These are phyloP conservation scores for Ladona fulva DNA, from an alignment of 1,140 invertebrate species.

Conservation along the genomic window DNA sequence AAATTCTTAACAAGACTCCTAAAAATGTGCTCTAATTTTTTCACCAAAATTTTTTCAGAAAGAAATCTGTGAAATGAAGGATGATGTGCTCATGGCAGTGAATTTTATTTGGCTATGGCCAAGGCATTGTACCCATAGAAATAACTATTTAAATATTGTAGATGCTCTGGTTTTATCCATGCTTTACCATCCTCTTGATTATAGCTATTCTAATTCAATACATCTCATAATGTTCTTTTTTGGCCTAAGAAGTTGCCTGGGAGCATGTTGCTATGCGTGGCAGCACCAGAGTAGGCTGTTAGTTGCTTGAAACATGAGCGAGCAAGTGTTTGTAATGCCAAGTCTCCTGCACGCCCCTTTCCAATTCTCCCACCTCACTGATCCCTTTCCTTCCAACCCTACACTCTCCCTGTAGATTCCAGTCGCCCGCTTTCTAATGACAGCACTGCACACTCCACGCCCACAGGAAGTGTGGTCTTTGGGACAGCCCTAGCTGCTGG, in stretches of 20 bases:
- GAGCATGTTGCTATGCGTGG: background rate
- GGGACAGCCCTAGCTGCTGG: background rate
- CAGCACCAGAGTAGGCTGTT: background rate
- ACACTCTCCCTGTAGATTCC: conserved; percentile 26
- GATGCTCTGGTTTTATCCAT: background rate
- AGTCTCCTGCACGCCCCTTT: conserved; percentile 1
- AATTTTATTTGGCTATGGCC: background rate
- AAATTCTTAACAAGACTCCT: too few relatives aligned
- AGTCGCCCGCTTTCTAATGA: conserved; percentile 28
- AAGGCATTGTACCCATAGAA: background rate
- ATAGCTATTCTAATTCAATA: background rate
- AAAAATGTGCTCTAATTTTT: too few relatives aligned
- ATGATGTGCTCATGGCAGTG: background rate
- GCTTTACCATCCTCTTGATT: background rate
- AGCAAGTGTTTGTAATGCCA: background rate
- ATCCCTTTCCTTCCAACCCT: background rate
- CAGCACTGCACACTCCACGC: conserved; percentile 26
- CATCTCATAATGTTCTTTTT: background rate
- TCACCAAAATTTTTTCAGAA: too few relatives aligned
- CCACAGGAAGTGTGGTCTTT: conserved; percentile 13
- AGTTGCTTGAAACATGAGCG: background rate
- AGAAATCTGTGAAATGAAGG: too few relatives aligned
- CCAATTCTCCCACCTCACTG: background rate
- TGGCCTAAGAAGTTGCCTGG: background rate
- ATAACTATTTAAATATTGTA: background rate